Evolutionary conservation across 2,888 invertebrate species (phyloP).

Genomic region (Phortica okadai): DNA sequence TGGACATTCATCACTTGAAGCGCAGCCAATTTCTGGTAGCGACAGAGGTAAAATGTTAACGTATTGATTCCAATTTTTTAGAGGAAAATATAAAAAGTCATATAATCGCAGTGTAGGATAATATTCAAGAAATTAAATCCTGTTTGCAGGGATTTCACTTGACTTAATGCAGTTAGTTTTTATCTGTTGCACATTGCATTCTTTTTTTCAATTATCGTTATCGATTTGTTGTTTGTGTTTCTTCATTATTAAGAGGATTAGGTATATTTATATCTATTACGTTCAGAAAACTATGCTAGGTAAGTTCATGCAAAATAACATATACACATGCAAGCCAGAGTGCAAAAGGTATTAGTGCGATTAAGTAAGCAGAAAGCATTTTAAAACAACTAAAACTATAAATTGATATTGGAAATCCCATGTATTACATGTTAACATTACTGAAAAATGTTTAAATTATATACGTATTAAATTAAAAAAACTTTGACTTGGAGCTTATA

Average conservation of each 20-base stretch:
- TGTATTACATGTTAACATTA: conserved; percentile 26
- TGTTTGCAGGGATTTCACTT: conserved; percentile 29
- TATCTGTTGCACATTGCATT: conserved; percentile 26
- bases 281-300: conserved; percentile 15
- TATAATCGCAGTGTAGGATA: conserved; percentile 8
- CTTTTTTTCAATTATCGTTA: neutral
- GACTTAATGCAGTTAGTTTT: conserved; percentile 64
- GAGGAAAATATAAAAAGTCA: neutral
- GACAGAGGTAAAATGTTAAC: neutral
- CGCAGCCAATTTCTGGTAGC: conserved; percentile 85
- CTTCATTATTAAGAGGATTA: neutral
- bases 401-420: neutral
- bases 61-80: conserved; percentile 2
- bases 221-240: neutral
- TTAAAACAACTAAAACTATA: neutral
- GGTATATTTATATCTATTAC: neutral
- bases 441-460: conserved; percentile 35
- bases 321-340: conserved; percentile 66
- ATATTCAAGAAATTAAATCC: conserved; percentile 12
- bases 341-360: conserved; percentile 55
- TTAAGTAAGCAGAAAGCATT: conserved; percentile 38
- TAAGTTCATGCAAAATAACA: conserved; percentile 55
- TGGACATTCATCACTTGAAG: conserved; percentile 87
- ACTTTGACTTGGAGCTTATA: neutral
- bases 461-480: neutral